These are phyloP conservation scores for Nephrotoma flavescens DNA, from an alignment of 2,888 invertebrate genomes.

Conservation along the genomic window DNA sequence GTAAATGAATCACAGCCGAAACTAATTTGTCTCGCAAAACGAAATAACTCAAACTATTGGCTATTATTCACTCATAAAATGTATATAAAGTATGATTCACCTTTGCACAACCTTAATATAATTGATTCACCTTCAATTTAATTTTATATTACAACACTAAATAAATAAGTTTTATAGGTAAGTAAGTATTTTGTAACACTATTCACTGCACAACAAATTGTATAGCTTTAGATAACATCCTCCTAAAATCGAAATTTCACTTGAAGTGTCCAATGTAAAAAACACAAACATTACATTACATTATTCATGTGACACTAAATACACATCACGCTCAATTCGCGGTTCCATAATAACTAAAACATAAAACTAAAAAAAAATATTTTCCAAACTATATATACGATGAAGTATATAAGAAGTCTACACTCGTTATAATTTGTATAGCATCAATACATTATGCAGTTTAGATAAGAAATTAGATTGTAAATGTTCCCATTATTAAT, in stretches of 20 bases:
- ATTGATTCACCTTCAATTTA: neutral
- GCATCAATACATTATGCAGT: neutral
- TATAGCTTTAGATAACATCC: neutral
- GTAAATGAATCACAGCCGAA: neutral
- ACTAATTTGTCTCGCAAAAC: neutral
- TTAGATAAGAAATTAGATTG: neutral
- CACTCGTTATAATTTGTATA: neutral
- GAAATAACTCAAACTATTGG: neutral
- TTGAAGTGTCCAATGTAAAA: neutral
- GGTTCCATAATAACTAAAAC: neutral
- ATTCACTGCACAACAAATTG: neutral
- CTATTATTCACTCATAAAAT: neutral
- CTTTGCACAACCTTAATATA: neutral
- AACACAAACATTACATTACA: neutral
- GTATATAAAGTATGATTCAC: neutral
- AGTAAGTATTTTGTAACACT: neutral
- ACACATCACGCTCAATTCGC: neutral
- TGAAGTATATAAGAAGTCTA: neutral
- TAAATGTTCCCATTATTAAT: neutral
- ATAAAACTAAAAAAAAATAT: neutral
- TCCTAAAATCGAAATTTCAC: neutral
- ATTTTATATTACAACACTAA: neutral
- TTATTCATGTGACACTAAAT: neutral
- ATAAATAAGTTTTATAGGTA: neutral
- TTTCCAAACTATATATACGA: neutral